phyloP scores from a whole-genome alignment of 2,888 invertebrate genomes.

The Hermaeophaga mercurialis region DNA sequence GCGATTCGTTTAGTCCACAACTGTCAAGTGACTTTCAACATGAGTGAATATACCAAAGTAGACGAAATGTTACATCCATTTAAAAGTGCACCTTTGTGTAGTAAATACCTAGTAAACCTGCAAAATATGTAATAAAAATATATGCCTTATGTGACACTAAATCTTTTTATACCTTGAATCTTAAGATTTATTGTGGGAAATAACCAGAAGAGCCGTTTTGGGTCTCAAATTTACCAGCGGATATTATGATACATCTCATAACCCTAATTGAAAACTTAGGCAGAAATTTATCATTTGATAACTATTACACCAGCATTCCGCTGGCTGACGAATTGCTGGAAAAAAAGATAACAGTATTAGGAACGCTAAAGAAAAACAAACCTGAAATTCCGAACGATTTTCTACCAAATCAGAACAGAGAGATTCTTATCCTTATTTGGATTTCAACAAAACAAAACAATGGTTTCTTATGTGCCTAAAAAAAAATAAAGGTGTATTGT shows the following conservation, averaged over 20 bases:
- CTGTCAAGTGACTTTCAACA: conserved; percentile 39
- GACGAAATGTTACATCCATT: conserved; percentile 25
- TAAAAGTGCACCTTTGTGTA: conserved; percentile 32
- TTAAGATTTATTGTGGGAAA: conserved; percentile 39
- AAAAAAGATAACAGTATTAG: conserved; percentile 31
- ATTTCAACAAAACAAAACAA: conserved; percentile 34
- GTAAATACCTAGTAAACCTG: conserved; percentile 39
- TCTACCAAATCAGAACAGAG: conserved; percentile 12
- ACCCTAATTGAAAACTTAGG: background rate
- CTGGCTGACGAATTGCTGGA: conserved; percentile 34
- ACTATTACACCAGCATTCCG: conserved; percentile 40
- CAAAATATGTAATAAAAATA: conserved; percentile 40
- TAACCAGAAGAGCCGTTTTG: conserved; percentile 39
- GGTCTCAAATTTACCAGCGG: conserved; percentile 8
- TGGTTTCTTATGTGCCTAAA: conserved; percentile 34
- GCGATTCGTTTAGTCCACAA: conserved; percentile 22
- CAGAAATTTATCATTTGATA: background rate
- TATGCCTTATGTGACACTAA: conserved; percentile 38
- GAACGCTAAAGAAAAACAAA: conserved; percentile 40
- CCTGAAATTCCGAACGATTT: conserved; percentile 22
- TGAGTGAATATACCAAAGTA: conserved; percentile 24
- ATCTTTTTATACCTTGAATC: conserved; percentile 30
- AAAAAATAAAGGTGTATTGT: conserved; percentile 35
- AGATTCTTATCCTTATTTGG: conserved; percentile 32
- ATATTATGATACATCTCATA: background rate